Evolutionary conservation across 2,888 invertebrate species (phyloP).

Genomic region (Ormia ochracea): DNA sequence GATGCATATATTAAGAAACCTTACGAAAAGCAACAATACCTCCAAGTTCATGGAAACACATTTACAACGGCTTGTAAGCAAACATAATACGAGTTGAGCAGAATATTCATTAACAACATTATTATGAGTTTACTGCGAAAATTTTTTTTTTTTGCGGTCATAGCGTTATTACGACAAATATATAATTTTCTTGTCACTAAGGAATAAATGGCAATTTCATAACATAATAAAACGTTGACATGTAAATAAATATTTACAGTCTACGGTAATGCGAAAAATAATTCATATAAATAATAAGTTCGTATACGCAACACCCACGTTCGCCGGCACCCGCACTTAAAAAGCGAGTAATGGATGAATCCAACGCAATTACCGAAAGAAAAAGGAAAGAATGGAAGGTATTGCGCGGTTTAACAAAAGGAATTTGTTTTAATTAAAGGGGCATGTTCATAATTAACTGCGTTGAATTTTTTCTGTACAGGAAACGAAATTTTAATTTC

Average conservation of each 20-base stretch:
- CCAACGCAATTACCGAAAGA: slow-evolving; percentile 42
- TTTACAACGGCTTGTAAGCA: too few species aligned
- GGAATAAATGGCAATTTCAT: slow-evolving; percentile 38
- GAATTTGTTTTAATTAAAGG: slow-evolving; percentile 50
- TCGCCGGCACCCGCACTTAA: background rate
- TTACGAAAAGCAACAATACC: too few species aligned
- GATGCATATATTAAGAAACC: too few species aligned
- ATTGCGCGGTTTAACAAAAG: slow-evolving; percentile 3
- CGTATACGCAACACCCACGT: background rate
- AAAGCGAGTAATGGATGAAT: slow-evolving; percentile 1
- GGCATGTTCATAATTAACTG: slow-evolving; percentile 47
- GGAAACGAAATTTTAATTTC: slow-evolving; percentile 41
- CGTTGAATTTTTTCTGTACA: slow-evolving; percentile 26
- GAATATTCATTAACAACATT: slow-evolving; percentile 2
- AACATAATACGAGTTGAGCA: background rate
- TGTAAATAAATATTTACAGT: slow-evolving; percentile 30
- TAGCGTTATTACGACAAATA: background rate
- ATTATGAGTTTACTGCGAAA: slow-evolving; percentile 12
- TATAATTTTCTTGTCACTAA: slow-evolving; percentile 32
- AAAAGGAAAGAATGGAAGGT: too few species aligned
- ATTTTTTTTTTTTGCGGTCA: slow-evolving; percentile 14
- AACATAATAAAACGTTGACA: slow-evolving; percentile 37
- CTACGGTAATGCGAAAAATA: background rate
- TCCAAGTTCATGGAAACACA: too few species aligned
- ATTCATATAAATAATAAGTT: background rate